Evolutionary conservation across 2,113 vertebrate species (phyloP).

Genomic region (Cranoglanis bouderius): DNA sequence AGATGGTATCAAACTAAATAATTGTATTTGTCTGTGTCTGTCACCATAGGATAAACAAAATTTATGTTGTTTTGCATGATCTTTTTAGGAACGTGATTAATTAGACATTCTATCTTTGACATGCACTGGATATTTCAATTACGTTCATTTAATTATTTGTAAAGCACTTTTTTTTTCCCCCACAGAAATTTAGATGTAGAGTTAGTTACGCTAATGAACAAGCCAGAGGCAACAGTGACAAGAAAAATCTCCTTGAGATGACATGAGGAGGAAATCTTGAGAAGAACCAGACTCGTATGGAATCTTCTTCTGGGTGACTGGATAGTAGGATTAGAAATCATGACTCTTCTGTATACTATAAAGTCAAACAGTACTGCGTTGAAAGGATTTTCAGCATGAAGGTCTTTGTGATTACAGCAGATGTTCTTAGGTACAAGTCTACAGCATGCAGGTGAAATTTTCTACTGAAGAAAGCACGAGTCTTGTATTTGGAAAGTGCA

Average conservation of each 20-base stretch:
- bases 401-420: not conserved
- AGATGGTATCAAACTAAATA: not conserved
- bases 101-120: not conserved
- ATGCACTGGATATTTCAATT: not conserved
- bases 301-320: not conserved
- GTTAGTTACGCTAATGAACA: not conserved
- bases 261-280: not conserved
- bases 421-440: not conserved
- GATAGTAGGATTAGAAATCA: not conserved
- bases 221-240: not conserved
- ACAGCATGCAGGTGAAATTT: not conserved
- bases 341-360: not conserved
- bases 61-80: too few species aligned
- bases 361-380: not conserved
- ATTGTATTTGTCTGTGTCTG: too few species aligned
- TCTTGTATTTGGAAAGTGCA: too few species aligned
- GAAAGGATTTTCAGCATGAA: not conserved
- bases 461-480: not conserved
- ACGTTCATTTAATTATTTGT: not conserved
- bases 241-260: not conserved
- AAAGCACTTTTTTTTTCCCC: too few species aligned
- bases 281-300: not conserved
- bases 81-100: too few species aligned
- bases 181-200: not conserved
- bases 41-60: not conserved